phyloP scores from a whole-genome alignment of 2,888 invertebrate genomes.

The Stenchaetothrips biformis region DNA sequence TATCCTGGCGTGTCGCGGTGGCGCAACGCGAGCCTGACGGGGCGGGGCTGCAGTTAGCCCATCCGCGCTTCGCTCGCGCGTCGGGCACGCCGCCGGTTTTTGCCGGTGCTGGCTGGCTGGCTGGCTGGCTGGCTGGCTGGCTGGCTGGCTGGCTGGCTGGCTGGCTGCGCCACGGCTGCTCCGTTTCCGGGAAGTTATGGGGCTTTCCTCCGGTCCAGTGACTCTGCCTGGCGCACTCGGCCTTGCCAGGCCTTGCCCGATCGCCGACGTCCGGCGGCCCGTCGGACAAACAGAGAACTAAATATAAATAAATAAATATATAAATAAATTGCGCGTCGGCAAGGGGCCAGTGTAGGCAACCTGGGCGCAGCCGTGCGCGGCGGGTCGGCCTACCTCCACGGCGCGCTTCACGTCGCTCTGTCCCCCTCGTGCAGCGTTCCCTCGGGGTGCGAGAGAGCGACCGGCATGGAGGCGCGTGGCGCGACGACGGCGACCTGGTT shows the following conservation, averaged over 20 bases:
- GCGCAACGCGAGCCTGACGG: not conserved
- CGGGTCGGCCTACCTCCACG: no score
- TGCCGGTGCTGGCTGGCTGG: not conserved
- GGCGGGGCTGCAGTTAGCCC: not conserved
- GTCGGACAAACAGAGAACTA: no score
- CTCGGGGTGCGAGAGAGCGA: no score
- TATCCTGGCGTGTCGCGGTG: not conserved
- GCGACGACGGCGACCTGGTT: not conserved
- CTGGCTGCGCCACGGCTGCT: not conserved
- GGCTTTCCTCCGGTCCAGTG: constrained; percentile 17
- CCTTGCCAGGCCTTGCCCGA: no score
- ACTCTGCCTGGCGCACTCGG: not conserved
- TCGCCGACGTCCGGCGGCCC: no score
- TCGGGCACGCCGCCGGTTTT: not conserved
- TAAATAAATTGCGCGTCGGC: no score
- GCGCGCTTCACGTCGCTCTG: no score
- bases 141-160: not conserved
- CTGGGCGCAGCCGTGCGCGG: no score
- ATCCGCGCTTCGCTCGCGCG: no score
- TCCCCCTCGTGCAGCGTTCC: no score
- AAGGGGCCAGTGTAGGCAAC: no score
- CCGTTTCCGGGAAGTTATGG: constrained; percentile 5
- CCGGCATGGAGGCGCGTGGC: not conserved
- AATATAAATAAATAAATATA: no score
- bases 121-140: not conserved